phyloP scores from a whole-genome alignment of 2,888 invertebrate species.

The Abrostola triplasia region DNA sequence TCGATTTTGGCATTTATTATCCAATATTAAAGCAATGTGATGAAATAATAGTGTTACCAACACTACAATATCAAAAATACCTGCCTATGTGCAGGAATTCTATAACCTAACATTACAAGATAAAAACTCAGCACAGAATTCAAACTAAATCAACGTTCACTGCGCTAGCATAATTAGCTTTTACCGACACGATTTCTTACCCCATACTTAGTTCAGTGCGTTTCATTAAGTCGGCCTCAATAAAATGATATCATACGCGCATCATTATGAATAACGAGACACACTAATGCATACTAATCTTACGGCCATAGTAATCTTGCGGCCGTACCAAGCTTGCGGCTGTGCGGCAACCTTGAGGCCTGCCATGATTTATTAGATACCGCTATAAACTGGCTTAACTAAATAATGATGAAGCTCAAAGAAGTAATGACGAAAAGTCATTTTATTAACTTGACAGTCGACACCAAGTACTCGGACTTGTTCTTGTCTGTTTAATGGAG shows the following conservation, averaged over 20 bases:
- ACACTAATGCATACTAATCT: conserved; percentile 67
- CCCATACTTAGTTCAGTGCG: conserved; percentile 41
- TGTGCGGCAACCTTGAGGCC: conserved; percentile 52
- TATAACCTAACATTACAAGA: neutral
- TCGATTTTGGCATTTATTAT: too few relatives aligned
- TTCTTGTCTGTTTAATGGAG: neutral
- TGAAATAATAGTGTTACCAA: too few relatives aligned
- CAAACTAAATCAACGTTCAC: neutral
- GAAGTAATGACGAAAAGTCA: conserved; percentile 33
- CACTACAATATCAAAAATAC: too few relatives aligned
- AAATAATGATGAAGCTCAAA: conserved; percentile 48
- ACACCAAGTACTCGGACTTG: neutral
- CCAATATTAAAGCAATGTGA: too few relatives aligned
- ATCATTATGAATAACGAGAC: conserved; percentile 67
- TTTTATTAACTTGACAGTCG: conserved; percentile 25
- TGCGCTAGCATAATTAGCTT: conserved; percentile 3
- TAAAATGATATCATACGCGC: conserved; percentile 68
- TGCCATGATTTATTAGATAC: conserved; percentile 59
- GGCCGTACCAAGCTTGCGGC: conserved; percentile 44
- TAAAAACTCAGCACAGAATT: too few relatives aligned
- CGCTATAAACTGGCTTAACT: conserved; percentile 53
- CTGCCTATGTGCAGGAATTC: too few relatives aligned
- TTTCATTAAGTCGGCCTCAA: conserved; percentile 59
- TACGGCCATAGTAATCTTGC: conserved; percentile 22
- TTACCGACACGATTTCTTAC: conserved; percentile 12